Percentiles rank a stretch among this genome's conserved stretches.
phyloP scores from a whole-genome alignment of 2,113 vertebrate species.

The Sialia sialis region DNA sequence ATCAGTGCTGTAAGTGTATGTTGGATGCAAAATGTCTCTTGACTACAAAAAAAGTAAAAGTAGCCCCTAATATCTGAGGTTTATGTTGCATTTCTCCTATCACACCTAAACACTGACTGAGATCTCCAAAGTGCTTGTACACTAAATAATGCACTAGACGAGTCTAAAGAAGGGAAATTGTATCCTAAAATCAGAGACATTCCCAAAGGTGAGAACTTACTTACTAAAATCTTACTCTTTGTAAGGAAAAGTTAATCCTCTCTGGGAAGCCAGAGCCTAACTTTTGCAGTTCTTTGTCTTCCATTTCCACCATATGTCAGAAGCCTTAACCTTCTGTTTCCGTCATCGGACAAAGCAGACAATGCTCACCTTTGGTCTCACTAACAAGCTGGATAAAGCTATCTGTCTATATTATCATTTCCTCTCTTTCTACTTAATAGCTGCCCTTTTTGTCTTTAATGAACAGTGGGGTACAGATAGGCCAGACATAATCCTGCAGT shows the following conservation, averaged over 20 bases:
- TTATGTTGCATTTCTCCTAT: background rate
- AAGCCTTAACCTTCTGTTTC: background rate
- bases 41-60: background rate
- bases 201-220: background rate
- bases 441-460: background rate
- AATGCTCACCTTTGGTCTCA: background rate
- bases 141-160: background rate
- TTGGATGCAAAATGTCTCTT: background rate
- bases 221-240: background rate
- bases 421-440: background rate
- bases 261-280: background rate
- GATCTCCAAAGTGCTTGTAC: background rate
- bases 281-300: background rate
- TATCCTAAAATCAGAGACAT: background rate
- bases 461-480: background rate
- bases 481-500: background rate
- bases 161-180: background rate
- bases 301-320: background rate
- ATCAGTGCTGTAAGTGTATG: background rate
- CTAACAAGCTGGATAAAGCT: background rate
- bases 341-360: background rate
- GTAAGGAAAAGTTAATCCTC: background rate
- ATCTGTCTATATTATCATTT: background rate
- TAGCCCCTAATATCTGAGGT: background rate
- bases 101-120: background rate